Evolutionary conservation across 2,113 vertebrate species (phyloP), one percentile per base, ranked within the genome.

Genomic region (Orcinus orca): DNA sequence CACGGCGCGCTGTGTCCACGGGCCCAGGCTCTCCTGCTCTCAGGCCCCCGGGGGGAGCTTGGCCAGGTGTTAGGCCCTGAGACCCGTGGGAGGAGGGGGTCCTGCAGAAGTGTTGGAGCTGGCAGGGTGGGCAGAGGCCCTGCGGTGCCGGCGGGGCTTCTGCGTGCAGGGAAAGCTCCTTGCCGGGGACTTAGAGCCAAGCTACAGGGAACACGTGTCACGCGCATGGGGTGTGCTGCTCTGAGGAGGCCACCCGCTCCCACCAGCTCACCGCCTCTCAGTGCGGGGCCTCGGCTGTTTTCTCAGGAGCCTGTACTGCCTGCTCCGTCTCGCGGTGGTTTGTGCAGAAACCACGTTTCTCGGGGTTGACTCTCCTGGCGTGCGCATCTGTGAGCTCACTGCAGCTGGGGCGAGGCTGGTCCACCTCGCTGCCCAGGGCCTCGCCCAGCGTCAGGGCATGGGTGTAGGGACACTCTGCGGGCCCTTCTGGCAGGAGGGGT

Each of bases 21-120:
- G 53, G 21, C 58, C 13, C 6, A 1, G 73, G 73, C 38, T 36
- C 5, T 26, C 2, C 18, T 12, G 41, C 53, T 23, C 5, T 8
- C 8, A 18, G 11, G 47, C 9, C 8, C 20, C 14, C 8, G 6
- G 36, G 55, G 18, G 63, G 18, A 31, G 4, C 36, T 21, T 7
- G 89, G 13, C 63, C 26, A 6, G 18, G n/a, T 0, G 1, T 12
- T 10, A 9, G 0, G 44, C 11, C 33, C 1, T 0, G 3, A 31
- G 26, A 33, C 20, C 26, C 26, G 13, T 2, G 0, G 10, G 26
- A 31, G 41, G 50, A n/a, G 6, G 1, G 0, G 18, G 44, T 21
- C 25, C 25, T 6, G 26, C 5, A 0, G 11, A 44, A 65, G 29
- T 18, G 77, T 14, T 14, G 77, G 50, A 23, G 50, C 33, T 25